phyloP scores from a whole-genome alignment of 30 jellyfish, hydroid and myxozoan genomes.

The Mastigias papua region DNA sequence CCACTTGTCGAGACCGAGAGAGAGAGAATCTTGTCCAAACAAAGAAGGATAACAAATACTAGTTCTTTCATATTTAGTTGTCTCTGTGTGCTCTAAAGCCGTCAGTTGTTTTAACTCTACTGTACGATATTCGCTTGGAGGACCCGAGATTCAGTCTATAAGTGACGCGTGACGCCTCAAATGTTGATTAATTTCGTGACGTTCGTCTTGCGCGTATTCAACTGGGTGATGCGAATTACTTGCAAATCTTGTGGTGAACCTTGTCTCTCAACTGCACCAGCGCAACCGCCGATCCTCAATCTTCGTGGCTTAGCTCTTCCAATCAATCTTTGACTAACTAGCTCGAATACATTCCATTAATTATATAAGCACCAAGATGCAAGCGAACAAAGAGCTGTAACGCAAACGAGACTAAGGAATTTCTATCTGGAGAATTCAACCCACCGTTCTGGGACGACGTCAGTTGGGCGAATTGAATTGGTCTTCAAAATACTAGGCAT shows the following conservation, averaged over 20 bases:
- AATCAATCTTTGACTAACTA: background rate
- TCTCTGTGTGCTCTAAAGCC: background rate
- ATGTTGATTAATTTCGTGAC: background rate
- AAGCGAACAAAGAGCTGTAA: background rate
- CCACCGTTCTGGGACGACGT: background rate
- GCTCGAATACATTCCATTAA: background rate
- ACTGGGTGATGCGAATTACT: background rate
- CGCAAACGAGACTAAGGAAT: background rate
- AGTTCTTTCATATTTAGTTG: conserved; percentile 17
- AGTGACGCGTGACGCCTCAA: background rate
- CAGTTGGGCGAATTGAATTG: background rate
- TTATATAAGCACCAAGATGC: background rate
- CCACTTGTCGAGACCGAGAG: conserved; percentile 28
- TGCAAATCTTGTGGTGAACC: background rate
- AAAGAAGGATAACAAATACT: background rate
- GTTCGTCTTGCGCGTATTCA: background rate
- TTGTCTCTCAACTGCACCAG: background rate
- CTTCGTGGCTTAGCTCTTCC: background rate
- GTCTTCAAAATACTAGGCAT: background rate
- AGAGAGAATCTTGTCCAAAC: conserved; percentile 18
- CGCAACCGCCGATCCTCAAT: background rate
- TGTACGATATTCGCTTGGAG: background rate
- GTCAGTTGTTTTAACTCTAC: background rate
- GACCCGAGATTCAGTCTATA: background rate
- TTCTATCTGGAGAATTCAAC: background rate